These are phyloP conservation scores for Prunella himalayana DNA, from an alignment of 2,113 vertebrate genomes.

Conservation along the genomic window DNA sequence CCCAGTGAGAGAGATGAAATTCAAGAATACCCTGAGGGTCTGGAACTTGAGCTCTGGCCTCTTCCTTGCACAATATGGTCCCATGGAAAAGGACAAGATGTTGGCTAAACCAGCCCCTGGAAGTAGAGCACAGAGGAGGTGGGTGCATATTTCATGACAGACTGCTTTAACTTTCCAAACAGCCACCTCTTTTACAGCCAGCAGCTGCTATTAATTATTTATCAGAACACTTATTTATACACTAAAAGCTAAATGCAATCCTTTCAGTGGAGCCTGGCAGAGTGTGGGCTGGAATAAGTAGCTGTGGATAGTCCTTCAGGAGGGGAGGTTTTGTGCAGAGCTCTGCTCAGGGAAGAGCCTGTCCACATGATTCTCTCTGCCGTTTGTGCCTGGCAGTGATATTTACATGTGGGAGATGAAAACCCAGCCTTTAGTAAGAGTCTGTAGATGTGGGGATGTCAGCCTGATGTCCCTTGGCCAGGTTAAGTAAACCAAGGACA, in stretches of 20 bases:
- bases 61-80: background rate
- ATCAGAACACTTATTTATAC: constrained; percentile 52
- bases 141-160: constrained; percentile 39
- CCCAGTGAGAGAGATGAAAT: background rate
- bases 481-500: background rate
- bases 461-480: background rate
- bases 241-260: constrained; percentile 49
- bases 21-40: background rate
- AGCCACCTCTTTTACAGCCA: constrained; percentile 20
- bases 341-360: background rate
- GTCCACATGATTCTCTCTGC: background rate
- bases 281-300: background rate
- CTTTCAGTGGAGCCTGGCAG: constrained; percentile 16
- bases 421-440: background rate
- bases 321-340: background rate
- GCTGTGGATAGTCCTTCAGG: background rate
- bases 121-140: background rate
- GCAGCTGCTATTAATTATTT: constrained; percentile 55
- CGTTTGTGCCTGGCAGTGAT: background rate
- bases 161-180: constrained; percentile 39
- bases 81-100: background rate
- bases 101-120: background rate
- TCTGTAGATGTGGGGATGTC: background rate
- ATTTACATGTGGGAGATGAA: background rate
- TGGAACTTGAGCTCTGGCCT: background rate